phyloP scores from a whole-genome alignment of 1,140 invertebrate genomes.

The Eriosoma lanigerum region DNA sequence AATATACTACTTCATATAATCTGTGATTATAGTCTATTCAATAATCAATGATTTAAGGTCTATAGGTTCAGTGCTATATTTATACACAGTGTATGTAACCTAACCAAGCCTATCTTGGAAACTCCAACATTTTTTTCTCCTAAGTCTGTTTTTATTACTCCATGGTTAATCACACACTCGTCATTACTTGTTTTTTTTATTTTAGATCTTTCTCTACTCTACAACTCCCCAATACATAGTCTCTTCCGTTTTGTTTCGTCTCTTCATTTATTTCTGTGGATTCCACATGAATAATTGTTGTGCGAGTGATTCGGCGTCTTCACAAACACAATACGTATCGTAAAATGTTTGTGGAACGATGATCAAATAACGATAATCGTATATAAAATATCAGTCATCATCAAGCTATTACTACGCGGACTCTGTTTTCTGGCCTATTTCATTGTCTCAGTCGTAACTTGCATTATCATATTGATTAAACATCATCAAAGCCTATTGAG shows the following conservation, averaged over 20 bases:
- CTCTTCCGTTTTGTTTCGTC: background rate
- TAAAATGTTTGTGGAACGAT: background rate
- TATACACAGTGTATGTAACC: too few species aligned
- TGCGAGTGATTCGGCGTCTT: background rate
- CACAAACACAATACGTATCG: background rate
- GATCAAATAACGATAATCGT: background rate
- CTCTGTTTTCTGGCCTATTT: background rate
- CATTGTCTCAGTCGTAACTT: background rate
- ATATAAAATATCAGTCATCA: background rate
- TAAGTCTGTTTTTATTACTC: background rate
- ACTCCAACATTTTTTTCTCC: background rate
- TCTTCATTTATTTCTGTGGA: background rate
- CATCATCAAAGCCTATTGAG: background rate
- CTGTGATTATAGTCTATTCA: too few species aligned
- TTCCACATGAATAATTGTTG: background rate
- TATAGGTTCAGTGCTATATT: too few species aligned
- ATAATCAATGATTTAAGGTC: too few species aligned
- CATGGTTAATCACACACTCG: conserved; percentile 39
- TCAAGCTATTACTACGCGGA: background rate
- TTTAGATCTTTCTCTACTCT: background rate
- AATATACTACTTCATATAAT: too few species aligned
- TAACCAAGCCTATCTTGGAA: too few species aligned
- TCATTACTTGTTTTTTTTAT: conserved; percentile 38
- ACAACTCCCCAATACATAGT: too few species aligned
- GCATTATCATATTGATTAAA: conserved; percentile 41